These are phyloP conservation scores for Euplagia quadripunctaria DNA, from an alignment of 2,888 invertebrate genomes.

Conservation along the genomic window DNA sequence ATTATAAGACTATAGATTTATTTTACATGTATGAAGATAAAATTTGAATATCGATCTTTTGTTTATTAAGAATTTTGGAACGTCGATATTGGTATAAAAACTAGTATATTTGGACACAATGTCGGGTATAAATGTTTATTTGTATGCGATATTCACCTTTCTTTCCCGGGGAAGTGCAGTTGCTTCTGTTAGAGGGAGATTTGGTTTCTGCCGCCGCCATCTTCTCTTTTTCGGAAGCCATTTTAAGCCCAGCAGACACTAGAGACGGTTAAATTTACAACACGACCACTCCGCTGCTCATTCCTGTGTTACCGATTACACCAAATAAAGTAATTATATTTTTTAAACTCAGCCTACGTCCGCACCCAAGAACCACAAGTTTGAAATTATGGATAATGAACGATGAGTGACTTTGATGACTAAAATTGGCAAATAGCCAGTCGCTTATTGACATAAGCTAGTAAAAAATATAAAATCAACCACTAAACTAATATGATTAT, in stretches of 20 bases:
- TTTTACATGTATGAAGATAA: too few relatives aligned
- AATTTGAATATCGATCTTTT: too few relatives aligned
- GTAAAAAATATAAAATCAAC: conserved; percentile 60
- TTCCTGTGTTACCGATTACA: conserved; percentile 63
- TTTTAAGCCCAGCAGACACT: conserved; percentile 67
- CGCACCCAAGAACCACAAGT: conserved; percentile 68
- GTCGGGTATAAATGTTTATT: background rate
- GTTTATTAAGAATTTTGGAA: too few relatives aligned
- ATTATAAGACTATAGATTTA: too few relatives aligned
- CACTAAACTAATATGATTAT: conserved; percentile 62
- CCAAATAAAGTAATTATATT: conserved; percentile 32
- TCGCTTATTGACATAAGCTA: conserved; percentile 73
- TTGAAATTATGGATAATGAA: conserved; percentile 72
- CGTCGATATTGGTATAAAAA: background rate
- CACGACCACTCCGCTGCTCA: conserved; percentile 71
- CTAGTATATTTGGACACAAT: background rate
- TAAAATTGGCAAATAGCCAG: conserved; percentile 76
- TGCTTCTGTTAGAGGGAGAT: conserved; percentile 82
- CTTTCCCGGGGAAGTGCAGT: conserved; percentile 84
- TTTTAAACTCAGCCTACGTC: conserved; percentile 59
- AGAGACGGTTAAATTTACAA: conserved; percentile 66
- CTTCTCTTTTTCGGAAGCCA: conserved; percentile 84
- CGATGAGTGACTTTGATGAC: conserved; percentile 76
- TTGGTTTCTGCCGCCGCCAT: conserved; percentile 82
- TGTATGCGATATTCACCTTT: conserved; percentile 73